Evolutionary conservation across 2,113 vertebrate species (phyloP), one percentile per base, ranked within the genome.

Genomic region (Dermatemys mawii): DNA sequence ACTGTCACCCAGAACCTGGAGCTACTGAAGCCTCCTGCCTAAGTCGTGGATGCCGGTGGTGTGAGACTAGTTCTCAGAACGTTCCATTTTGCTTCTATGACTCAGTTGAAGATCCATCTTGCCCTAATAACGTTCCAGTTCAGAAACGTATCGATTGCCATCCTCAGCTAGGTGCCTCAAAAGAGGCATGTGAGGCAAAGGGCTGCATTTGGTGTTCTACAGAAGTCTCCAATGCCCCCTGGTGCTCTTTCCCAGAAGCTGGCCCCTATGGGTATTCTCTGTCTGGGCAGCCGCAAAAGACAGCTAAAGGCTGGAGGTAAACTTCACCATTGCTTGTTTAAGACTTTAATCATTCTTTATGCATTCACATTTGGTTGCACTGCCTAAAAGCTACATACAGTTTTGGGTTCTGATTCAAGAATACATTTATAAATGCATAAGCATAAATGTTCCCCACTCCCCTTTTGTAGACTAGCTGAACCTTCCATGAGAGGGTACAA

Each of bases 231-330:
- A 86, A 83, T 0, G 84, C 96, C 1, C 96, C 92, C 51, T 94
- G 90, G 93, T 96, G 94, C 80, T 97, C 92, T 87, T 97, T 92
- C 86, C 73, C 95, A 0, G 44, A n/a, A 50, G 51, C 95, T 79
- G 93, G 86, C 5, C 92, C 86, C 27, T 83, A 90, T 0, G 95
- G 94, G 83, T 97, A 93, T 35, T 35, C 53, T 1, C 13, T 88
- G 3, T 63, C 7, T 0, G 55, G 79, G 3, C 38, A 1, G 8
- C 2, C 2, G 0, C 73, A 96, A 87, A 67, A 51, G 80, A 96
- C 91, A 2, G 27, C 8, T 17, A 57, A 53, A 11, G 97, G 95
- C 67, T 94, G 94, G 94, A 97, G 90, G 96, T 95, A 73, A 83
- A 75, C 1, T 5, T 11, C 19, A 0, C 3, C 0, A 9, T 85